Evolutionary conservation across 2,797 vertebrate genomes (phyloP).

Genomic region (Pseudocheirus occidentalis): DNA sequence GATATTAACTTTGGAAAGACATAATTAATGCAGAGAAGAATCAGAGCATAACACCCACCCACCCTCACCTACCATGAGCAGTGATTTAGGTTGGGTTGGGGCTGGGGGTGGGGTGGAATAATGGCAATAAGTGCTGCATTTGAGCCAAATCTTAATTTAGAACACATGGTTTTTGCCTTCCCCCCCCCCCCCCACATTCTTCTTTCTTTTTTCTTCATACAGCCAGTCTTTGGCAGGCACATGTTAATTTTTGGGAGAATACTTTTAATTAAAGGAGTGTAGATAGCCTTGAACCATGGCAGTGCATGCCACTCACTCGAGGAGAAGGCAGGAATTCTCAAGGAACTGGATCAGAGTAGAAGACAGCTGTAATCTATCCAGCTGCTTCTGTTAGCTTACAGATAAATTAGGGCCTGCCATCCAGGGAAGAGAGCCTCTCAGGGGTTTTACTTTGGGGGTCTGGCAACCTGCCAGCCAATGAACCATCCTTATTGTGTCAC

Average conservation of each 20-base stretch:
- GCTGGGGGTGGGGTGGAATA: neutral
- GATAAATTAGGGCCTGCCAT: constrained; percentile 49
- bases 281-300: constrained; percentile 39
- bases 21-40: neutral
- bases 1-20: neutral
- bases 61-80: neutral
- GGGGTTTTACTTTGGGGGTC: neutral
- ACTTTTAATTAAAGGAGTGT: constrained; percentile 64
- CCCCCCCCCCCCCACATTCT: constrained; percentile 4
- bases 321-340: constrained; percentile 44
- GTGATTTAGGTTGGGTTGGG: neutral
- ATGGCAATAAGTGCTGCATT: constrained; percentile 17
- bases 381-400: constrained; percentile 47
- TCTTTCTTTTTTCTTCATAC: constrained; percentile 10
- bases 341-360: constrained; percentile 30
- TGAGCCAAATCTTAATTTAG: constrained; percentile 39
- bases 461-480: constrained; percentile 25
- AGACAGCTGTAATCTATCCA: constrained; percentile 6
- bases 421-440: neutral
- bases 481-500: neutral
- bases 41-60: neutral
- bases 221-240: constrained; percentile 24
- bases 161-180: constrained; percentile 43
- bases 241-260: constrained; percentile 55
- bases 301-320: constrained; percentile 11